These are phyloP conservation scores for Psephotus haematonotus DNA, from an alignment of 2,113 vertebrate species.

Conservation along the genomic window DNA sequence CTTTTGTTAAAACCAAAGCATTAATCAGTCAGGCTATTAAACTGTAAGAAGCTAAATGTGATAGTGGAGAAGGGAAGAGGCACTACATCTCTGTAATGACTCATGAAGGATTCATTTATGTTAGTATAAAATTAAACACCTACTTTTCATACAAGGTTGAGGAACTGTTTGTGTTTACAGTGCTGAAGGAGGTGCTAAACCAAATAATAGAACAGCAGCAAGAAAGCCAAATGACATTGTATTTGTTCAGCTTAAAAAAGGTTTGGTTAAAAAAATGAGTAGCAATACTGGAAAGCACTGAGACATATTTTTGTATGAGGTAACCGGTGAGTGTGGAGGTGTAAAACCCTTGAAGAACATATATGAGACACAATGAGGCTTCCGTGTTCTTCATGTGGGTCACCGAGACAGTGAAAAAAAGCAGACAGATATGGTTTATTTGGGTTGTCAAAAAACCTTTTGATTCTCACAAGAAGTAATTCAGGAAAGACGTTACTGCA, in stretches of 20 bases:
- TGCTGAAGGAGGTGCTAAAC: background rate
- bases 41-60: background rate
- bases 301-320: background rate
- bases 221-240: background rate
- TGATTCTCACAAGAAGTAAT: background rate
- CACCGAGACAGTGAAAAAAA: background rate
- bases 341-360: background rate
- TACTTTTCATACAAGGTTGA: background rate
- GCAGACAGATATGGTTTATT: background rate
- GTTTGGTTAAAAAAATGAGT: background rate
- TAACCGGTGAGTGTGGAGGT: background rate
- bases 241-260: background rate
- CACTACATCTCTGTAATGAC: background rate
- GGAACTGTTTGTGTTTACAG: background rate
- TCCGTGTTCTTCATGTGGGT: background rate
- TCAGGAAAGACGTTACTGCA: background rate
- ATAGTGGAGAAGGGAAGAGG: background rate
- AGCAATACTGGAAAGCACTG: background rate
- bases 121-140: conserved; percentile 17
- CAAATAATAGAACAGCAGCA: background rate
- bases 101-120: background rate
- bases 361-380: background rate
- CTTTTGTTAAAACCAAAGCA: background rate
- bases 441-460: background rate
- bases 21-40: background rate